Conservation (phyloP, 2,113 vertebrate genomes). For the Gymnobelideus leadbeateri region DNA sequence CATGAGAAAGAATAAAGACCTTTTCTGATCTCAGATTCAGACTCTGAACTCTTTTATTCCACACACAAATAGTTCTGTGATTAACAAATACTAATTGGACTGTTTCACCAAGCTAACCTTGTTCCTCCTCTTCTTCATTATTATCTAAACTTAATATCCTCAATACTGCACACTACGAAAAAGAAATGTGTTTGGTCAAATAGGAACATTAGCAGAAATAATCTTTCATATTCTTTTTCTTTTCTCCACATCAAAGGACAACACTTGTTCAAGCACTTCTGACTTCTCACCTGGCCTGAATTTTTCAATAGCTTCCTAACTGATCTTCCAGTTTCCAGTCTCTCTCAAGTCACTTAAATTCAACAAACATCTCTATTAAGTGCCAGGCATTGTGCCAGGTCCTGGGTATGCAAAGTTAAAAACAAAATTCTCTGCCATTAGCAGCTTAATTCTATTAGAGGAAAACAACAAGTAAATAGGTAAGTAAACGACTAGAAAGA, state of each 20-base stretch:
- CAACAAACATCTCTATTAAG: accelerated
- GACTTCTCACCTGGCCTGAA: neutral
- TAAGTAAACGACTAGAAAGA: neutral
- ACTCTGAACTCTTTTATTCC: too few relatives aligned
- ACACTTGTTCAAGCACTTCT: neutral
- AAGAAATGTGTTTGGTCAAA: neutral
- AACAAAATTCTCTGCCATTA: neutral
- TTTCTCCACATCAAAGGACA: neutral
- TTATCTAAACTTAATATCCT: neutral
- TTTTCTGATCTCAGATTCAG: too few relatives aligned
- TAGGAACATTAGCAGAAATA: neutral
- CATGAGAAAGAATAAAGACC: too few relatives aligned
- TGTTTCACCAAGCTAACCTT: neutral
- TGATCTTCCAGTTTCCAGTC: neutral
- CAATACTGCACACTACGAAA: neutral
- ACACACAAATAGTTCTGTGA: neutral
- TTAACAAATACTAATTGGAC: neutral
- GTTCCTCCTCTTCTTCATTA: neutral
- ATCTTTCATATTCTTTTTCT: neutral
- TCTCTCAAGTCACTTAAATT: neutral
- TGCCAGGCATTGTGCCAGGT: neutral
- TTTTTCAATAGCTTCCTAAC: neutral
- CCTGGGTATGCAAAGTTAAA: neutral
- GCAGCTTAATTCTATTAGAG: neutral
- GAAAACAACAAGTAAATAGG: neutral